phyloP scores from a whole-genome alignment of 1,140 invertebrate species.

The Semibalanus balanoides region DNA sequence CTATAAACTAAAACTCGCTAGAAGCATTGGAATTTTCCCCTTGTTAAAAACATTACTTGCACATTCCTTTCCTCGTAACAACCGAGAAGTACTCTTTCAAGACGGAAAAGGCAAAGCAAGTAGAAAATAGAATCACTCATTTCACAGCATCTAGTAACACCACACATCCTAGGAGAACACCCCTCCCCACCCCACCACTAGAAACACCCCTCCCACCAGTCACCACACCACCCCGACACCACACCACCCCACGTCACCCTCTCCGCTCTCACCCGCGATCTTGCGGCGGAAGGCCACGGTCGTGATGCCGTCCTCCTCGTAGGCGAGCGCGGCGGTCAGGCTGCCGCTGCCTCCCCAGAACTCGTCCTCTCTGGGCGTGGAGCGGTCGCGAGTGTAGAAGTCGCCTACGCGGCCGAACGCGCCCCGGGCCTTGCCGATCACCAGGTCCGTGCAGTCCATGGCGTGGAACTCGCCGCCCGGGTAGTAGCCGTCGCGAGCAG shows the following conservation, averaged over 20 bases:
- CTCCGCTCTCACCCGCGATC: constrained; percentile 31
- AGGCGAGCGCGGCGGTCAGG: constrained; percentile 70
- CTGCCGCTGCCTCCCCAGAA: constrained; percentile 82
- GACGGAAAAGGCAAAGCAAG: too few relatives aligned
- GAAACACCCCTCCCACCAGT: background rate
- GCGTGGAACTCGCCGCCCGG: constrained; percentile 29
- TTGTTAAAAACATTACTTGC: too few relatives aligned
- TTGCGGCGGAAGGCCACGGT: constrained; percentile 80
- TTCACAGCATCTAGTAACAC: too few relatives aligned
- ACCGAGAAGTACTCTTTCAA: too few relatives aligned
- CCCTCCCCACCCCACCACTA: background rate
- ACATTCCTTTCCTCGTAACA: too few relatives aligned
- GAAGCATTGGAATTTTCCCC: too few relatives aligned
- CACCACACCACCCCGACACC: constrained; percentile 6
- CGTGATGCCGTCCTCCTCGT: constrained; percentile 71
- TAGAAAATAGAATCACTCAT: too few relatives aligned
- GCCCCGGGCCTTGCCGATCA: constrained; percentile 70
- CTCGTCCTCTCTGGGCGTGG: constrained; percentile 67
- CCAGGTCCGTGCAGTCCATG: constrained; percentile 91
- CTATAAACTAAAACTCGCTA: too few relatives aligned
- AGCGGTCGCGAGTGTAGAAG: constrained; percentile 81
- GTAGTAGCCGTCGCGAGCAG: background rate
- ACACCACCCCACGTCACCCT: background rate
- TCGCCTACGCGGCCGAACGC: constrained; percentile 66
- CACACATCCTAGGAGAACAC: too few relatives aligned